A percentile compares a stretch with the other conserved stretches of the same genome.
These are phyloP conservation scores for Papilio elwesi DNA, from an alignment of 2,888 invertebrate species.

Conservation along the genomic window DNA sequence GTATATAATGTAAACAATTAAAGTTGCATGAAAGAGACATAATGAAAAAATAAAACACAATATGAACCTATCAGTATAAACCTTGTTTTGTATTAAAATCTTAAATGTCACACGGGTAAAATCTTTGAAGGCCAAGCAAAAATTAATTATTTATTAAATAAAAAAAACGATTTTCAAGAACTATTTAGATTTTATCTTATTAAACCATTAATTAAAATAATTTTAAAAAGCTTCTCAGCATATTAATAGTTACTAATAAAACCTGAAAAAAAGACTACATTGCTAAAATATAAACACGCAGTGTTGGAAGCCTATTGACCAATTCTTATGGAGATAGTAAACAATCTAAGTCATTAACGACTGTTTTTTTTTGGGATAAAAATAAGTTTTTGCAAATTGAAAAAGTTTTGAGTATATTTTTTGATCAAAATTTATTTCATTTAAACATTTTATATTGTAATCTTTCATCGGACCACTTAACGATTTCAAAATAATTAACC, in stretches of 20 bases:
- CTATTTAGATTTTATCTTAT: background rate
- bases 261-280: too few relatives aligned
- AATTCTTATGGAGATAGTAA: too few relatives aligned
- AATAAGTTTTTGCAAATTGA: too few relatives aligned
- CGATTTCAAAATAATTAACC: conserved; percentile 71
- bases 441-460: conserved; percentile 42
- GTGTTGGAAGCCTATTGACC: too few relatives aligned
- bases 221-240: background rate
- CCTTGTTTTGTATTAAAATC: conserved; percentile 6
- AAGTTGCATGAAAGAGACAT: background rate
- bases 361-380: too few relatives aligned
- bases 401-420: background rate
- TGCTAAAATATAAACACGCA: too few relatives aligned
- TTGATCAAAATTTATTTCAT: conserved; percentile 10
- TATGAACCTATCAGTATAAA: background rate
- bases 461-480: conserved; percentile 54
- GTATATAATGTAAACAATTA: background rate
- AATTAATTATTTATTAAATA: background rate
- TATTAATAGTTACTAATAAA: background rate
- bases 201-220: background rate
- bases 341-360: too few relatives aligned
- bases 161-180: background rate
- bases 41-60: background rate
- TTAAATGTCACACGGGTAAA: conserved; percentile 22
- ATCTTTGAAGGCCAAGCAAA: conserved; percentile 8